These are phyloP conservation scores for Bergia puertoricense DNA, from an alignment of 92 coral and sea anemone genomes.

Conservation along the genomic window DNA sequence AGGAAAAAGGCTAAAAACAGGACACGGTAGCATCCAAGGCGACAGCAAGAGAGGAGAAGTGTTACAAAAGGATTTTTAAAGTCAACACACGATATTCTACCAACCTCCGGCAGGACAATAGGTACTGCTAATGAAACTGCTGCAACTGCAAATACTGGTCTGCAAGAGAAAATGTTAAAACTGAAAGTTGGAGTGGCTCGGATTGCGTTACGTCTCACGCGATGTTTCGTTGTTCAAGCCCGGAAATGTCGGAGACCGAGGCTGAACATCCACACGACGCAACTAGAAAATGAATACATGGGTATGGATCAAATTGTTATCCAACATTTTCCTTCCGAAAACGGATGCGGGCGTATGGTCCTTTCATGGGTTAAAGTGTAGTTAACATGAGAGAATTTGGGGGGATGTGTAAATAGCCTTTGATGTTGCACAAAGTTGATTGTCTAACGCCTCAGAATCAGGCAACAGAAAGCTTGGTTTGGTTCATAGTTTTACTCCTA, in stretches of 20 bases:
- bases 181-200: not conserved
- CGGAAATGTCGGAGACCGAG: not conserved
- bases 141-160: conserved; percentile 80
- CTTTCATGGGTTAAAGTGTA: not conserved
- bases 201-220: too few species aligned
- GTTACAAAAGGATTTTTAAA: not conserved
- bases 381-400: too few species aligned
- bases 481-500: too few species aligned
- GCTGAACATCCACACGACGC: not conserved
- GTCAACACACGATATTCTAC: not conserved
- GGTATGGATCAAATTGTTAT: not conserved
- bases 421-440: too few species aligned
- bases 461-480: too few species aligned
- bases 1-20: too few species aligned
- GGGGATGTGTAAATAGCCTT: not conserved
- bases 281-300: not conserved
- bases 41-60: too few species aligned
- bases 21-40: too few species aligned
- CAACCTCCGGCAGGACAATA: conserved; percentile 65
- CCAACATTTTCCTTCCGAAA: not conserved
- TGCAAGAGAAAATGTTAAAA: conserved; percentile 30
- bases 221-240: too few species aligned
- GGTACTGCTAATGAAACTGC: conserved; percentile 79
- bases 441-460: too few species aligned
- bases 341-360: not conserved